Evolutionary conservation across 1,140 invertebrate species (phyloP), one percentile per base, ranked within the genome.

Genomic region (Hyphantria cunea): DNA sequence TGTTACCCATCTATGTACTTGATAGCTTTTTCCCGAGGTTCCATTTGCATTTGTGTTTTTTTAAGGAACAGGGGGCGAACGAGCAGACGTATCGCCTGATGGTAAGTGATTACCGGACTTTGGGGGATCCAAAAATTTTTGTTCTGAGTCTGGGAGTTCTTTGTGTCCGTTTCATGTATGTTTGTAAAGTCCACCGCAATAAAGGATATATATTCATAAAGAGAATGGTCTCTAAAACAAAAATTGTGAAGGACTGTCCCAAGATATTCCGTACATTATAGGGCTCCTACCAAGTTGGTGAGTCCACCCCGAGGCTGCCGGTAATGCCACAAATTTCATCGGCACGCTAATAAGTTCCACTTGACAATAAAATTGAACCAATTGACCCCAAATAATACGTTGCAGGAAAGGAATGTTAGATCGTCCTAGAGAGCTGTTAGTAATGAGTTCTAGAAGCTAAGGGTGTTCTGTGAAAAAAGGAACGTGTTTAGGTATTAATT

Each of bases 291-390:
- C 37, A 47, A 17, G 15, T 49, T 15, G 39, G 55, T 41, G 42
- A 50, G 67, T 61, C 48, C 49, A 45, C 68, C 72, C 74, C 52
- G 67, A 31, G 77, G 77, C 72, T 41, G 65, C 66, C 53, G 54
- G 69, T 71, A 77, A 79, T 77, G 67, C 66, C 73, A 66, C 64
- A 61, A 58, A 80, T 77, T 78, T 79, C 49, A 58, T 55, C 53
- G 72, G 68, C 49, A 78, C 70, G 58, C 60, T 78, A 77, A 80
- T 77, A 70, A 65, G 32, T 41, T 9, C 47, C 34, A 49, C 64
- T 69, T 80, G 77, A 80, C 76, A 76, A 61, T 66, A 56, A 78
- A 74, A 82, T 82, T 73, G 74, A 68, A 32, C 62, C 59, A 70
- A 70, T 72, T 75, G 56, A n/a, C 56, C 11, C 9, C 10, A 8